Evolutionary conservation across 2,888 invertebrate genomes (phyloP).

Genomic region (Byasa hedistus): DNA sequence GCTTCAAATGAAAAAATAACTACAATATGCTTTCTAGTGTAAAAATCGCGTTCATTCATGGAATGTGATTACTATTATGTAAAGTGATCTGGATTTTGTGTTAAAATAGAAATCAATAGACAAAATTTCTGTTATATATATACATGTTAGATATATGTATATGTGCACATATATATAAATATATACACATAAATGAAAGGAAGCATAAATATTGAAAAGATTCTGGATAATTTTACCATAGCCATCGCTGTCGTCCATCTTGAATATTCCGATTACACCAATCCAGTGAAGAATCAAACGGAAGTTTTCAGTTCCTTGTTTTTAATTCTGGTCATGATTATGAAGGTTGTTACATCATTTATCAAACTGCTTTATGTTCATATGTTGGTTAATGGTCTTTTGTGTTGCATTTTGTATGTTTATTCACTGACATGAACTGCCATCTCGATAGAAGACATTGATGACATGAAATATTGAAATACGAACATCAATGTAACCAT

Average conservation of each 20-base stretch:
- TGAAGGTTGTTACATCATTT: neutral
- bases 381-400: no score
- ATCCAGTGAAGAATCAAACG: conserved; percentile 3
- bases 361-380: conserved; percentile 5
- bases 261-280: conserved; percentile 5
- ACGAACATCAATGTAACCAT: neutral
- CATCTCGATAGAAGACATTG: conserved; percentile 8
- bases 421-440: conserved; percentile 1
- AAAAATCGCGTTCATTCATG: no score
- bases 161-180: no score
- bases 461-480: neutral
- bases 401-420: conserved; percentile 2
- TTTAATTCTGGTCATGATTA: conserved; percentile 16
- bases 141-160: no score
- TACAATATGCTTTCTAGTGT: no score
- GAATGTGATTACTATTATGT: no score
- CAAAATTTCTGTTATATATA: no score
- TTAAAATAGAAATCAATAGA: no score
- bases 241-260: conserved; percentile 28
- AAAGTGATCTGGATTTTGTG: no score
- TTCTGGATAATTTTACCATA: conserved; percentile 22
- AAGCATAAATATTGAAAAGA: no score
- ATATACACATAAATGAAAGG: no score
- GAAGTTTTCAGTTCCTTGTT: neutral
- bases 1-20: neutral